Percentiles rank a stretch among this genome's conserved stretches.
phyloP scores from a whole-genome alignment of 2,113 vertebrate species.

The Spilogale gracilis region DNA sequence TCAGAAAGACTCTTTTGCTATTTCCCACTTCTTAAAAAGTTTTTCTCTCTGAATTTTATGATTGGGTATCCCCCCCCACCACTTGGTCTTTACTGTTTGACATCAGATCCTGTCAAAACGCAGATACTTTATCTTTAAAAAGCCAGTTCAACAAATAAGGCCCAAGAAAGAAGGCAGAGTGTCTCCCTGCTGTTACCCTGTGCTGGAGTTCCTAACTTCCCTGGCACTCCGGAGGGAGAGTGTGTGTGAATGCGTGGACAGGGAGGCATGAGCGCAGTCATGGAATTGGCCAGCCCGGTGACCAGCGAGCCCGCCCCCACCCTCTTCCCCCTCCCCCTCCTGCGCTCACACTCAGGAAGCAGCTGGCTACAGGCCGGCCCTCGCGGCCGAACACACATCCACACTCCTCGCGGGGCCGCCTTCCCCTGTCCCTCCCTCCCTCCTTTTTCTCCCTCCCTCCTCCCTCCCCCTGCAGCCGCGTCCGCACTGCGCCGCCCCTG shows the following conservation, averaged over 20 bases:
- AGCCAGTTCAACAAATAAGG: conserved; percentile 23
- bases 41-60: background rate
- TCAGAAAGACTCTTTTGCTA: background rate
- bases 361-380: conserved; percentile 80
- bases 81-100: background rate
- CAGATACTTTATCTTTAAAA: background rate
- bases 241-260: background rate
- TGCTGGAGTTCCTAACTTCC: conserved; percentile 30
- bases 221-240: background rate
- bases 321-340: conserved; percentile 40
- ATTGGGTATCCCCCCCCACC: background rate
- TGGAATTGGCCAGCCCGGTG: conserved; percentile 71
- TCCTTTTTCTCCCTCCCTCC: background rate
- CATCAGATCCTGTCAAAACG: background rate
- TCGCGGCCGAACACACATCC: conserved; percentile 72
- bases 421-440: conserved; percentile 45
- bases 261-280: conserved; percentile 50
- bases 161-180: conserved; percentile 2
- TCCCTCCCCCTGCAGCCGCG: conserved; percentile 42
- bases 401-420: conserved; percentile 64
- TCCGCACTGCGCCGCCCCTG: conserved; percentile 70
- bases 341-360: conserved; percentile 79
- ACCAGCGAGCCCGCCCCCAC: conserved; percentile 74
- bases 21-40: background rate
- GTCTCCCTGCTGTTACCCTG: background rate